A percentile compares a stretch with the other conserved stretches of the same genome.
Evolutionary conservation across 1,140 invertebrate species (phyloP).

Genomic region (Lutraria rhynchaena): DNA sequence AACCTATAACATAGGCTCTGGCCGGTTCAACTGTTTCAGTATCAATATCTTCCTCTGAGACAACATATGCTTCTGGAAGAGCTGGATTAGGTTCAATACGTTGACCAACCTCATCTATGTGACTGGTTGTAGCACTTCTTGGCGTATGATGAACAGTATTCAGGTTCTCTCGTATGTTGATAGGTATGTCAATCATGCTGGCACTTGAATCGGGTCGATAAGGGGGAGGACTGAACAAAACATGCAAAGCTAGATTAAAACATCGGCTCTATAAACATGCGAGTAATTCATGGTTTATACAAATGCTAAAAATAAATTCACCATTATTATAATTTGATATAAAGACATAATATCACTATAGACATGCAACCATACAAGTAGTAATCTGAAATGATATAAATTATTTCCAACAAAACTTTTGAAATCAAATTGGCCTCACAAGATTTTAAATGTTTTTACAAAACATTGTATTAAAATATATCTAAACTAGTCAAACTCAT

Average conservation of each 20-base stretch:
- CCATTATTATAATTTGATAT: no score
- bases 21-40: slow-evolving; percentile 21
- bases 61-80: neutral
- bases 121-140: slow-evolving; percentile 48
- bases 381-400: no score
- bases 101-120: slow-evolving; percentile 22
- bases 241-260: slow-evolving; percentile 26
- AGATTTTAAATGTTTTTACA: no score
- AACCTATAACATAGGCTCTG: slow-evolving; percentile 68
- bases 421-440: no score
- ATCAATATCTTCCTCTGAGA: slow-evolving; percentile 16
- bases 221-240: slow-evolving; percentile 69
- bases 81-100: neutral
- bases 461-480: no score
- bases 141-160: slow-evolving; percentile 37
- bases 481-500: no score
- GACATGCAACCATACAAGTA: no score
- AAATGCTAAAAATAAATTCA: no score
- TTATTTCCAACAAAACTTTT: no score
- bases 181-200: slow-evolving; percentile 66
- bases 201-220: slow-evolving; percentile 66
- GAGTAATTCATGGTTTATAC: no score
- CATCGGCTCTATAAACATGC: neutral
- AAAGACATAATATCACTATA: no score
- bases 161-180: slow-evolving; percentile 21